These are phyloP conservation scores for Polydrusus pterygomalis DNA, from an alignment of 2,888 invertebrate genomes.

Conservation along the genomic window DNA sequence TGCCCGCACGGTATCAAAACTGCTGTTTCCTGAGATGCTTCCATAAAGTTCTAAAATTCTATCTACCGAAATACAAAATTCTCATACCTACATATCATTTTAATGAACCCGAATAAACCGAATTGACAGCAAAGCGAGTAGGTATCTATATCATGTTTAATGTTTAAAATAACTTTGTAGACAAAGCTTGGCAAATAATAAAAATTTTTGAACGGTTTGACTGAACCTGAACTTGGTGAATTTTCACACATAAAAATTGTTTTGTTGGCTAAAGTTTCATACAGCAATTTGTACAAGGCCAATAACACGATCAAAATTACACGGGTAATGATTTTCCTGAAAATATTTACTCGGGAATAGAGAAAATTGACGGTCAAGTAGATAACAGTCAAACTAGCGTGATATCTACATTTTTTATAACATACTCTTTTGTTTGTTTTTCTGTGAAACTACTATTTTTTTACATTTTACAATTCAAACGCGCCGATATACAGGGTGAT, in stretches of 20 bases:
- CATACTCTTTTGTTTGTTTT: too few species aligned
- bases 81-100: not conserved
- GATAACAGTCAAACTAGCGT: too few species aligned
- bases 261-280: conserved; percentile 3
- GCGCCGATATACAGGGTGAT: too few species aligned
- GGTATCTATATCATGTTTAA: conserved; percentile 8
- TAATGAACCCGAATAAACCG: not conserved
- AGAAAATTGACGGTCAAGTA: too few species aligned
- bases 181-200: conserved; percentile 23
- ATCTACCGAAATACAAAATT: too few species aligned
- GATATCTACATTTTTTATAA: too few species aligned
- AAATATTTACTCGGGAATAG: not conserved
- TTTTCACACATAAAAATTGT: conserved; percentile 5
- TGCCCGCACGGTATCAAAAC: too few species aligned
- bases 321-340: not conserved
- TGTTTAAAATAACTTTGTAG: conserved; percentile 26
- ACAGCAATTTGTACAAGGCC: not conserved
- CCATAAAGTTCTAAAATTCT: too few species aligned
- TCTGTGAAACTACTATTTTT: too few species aligned
- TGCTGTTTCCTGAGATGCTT: too few species aligned
- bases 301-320: not conserved
- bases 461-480: too few species aligned
- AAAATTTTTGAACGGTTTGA: conserved; percentile 10
- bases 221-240: conserved; percentile 27
- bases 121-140: not conserved